phyloP scores from a whole-genome alignment of 2,113 vertebrate species.

The Sebastes schlegelii region DNA sequence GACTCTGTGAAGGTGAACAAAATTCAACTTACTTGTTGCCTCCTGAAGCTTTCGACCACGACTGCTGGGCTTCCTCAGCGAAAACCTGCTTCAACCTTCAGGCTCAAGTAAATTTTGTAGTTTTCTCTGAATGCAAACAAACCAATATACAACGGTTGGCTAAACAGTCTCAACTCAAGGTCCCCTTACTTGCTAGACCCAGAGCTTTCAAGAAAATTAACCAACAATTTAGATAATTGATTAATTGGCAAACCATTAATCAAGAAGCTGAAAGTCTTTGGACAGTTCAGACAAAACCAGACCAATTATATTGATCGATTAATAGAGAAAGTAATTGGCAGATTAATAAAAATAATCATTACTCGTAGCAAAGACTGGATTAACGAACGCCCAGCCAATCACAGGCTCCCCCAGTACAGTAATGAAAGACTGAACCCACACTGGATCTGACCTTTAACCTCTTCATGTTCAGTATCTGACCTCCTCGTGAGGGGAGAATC shows the following conservation, averaged over 20 bases:
- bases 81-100: neutral
- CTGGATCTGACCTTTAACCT: conserved; percentile 33
- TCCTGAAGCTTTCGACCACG: neutral
- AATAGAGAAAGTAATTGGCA: neutral
- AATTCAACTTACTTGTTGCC: neutral
- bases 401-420: too few relatives aligned
- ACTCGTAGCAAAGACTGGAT: neutral
- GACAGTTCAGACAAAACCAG: too few relatives aligned
- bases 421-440: neutral
- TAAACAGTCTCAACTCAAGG: neutral
- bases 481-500: neutral
- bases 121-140: neutral
- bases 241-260: neutral
- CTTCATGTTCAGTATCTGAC: neutral
- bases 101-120: too few relatives aligned
- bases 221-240: neutral
- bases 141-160: neutral
- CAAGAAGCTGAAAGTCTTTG: too few relatives aligned
- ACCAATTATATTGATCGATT: neutral
- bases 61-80: neutral
- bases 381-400: neutral
- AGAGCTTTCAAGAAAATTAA: neutral
- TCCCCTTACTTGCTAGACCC: too few relatives aligned
- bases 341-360: neutral
- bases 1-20: neutral